These are phyloP conservation scores for Menidia menidia DNA, from an alignment of 2,797 vertebrate species.

Conservation along the genomic window DNA sequence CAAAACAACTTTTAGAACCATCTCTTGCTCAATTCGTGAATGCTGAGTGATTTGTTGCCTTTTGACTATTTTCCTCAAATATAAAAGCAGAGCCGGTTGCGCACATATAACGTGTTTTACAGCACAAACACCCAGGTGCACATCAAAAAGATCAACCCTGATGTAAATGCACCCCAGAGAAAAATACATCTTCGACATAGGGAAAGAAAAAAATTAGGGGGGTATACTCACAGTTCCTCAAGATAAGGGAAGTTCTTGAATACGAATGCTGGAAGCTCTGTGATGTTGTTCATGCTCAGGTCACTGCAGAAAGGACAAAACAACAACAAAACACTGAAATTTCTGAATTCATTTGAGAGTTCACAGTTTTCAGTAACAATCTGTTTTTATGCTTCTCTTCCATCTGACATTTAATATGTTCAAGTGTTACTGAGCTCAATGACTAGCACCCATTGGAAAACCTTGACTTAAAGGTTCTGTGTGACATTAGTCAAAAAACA, in stretches of 20 bases:
- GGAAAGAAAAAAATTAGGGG: constrained; percentile 1
- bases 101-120: constrained; percentile 39
- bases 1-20: constrained; percentile 51
- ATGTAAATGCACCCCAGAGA: constrained; percentile 60
- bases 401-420: not conserved
- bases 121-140: constrained; percentile 62
- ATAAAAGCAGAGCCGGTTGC: constrained; percentile 39
- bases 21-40: constrained; percentile 44
- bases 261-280: constrained; percentile 91
- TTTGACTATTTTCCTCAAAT: constrained; percentile 40
- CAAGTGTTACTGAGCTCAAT: too few species aligned
- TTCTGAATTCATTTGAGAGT: not conserved
- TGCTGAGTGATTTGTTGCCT: constrained; percentile 58
- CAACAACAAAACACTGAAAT: not conserved
- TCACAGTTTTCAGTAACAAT: not conserved
- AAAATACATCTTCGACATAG: constrained; percentile 59
- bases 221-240: constrained; percentile 95
- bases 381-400: not conserved
- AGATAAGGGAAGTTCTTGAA: constrained; percentile 96
- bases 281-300: constrained; percentile 99
- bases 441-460: not conserved
- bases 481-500: not conserved
- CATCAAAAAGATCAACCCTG: constrained; percentile 51
- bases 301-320: constrained; percentile 84
- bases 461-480: not conserved